Evolutionary conservation across 2,113 vertebrate species (phyloP), one percentile per base, ranked within the genome.

Genomic region (Plectropomus leopardus): DNA sequence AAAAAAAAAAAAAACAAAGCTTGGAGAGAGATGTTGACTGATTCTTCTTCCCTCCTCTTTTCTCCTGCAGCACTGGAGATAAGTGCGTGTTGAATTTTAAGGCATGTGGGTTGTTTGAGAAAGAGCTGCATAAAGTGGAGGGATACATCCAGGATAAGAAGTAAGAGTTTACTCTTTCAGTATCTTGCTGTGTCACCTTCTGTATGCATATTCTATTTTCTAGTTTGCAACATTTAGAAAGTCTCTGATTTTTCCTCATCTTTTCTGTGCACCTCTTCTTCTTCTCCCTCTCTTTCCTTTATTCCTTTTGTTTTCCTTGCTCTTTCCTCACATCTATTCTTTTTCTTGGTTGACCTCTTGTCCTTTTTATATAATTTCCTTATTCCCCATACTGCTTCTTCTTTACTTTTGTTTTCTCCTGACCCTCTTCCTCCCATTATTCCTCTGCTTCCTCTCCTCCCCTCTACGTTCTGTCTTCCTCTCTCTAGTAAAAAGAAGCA

Each of bases 401-500:
- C 54, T 55, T 3, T 45, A 14, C 30, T 14, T 19, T 24, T 34
- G 5, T 26, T 14, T 26, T 48, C 14, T 65, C 17, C 2, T 71
- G 24, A 14, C 7, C 15, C 3, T 32, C 28, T 3, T 21, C 34
- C 50, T 19, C 34, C 28, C 8, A n/a, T 51, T 14, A 5, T 72
- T 26, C 2, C 6, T 28, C 14, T 59, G 19, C 48, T 23, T 19
- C 5, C 11, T 51, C 51, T 45, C 9, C 16, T 21, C 34, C 16
- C 30, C 5, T 21, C 11, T 26, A 19, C 24, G 2, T 13, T 68
- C 42, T 26, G 0, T 58, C 17, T 36, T 3, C 23, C n/a, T 50
- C 4, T 72, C 8, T 40, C 23, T 89, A 99, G 98, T 93, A 98
- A 96, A 84, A 99, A 96, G 96, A 98, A 99, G 92, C 95, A 94